These are phyloP conservation scores for Triops longicaudatus DNA, from an alignment of 1,140 invertebrate genomes.

Conservation along the genomic window DNA sequence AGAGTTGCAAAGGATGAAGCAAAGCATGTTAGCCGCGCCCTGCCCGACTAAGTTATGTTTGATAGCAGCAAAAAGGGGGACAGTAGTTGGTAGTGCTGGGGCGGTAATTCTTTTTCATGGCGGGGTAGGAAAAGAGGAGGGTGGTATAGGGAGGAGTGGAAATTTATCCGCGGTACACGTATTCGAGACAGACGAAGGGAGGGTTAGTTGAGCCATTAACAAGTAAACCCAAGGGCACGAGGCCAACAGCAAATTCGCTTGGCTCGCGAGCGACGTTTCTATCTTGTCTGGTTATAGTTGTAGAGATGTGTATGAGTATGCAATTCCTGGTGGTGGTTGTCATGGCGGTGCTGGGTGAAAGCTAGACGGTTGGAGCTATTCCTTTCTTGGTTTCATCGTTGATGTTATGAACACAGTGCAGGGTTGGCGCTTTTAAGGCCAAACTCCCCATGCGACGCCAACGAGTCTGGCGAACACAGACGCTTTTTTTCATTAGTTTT, in stretches of 20 bases:
- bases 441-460: not conserved
- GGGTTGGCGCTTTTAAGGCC: not conserved
- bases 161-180: not conserved
- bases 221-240: not conserved
- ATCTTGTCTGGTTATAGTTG: not conserved
- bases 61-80: not conserved
- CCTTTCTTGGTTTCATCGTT: too few species aligned
- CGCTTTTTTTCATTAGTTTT: not conserved
- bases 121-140: not conserved
- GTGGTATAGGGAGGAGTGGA: not conserved
- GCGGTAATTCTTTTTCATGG: too few species aligned
- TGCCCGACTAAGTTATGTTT: not conserved
- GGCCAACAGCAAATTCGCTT: constrained; percentile 10
- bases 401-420: too few species aligned
- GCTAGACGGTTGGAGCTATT: too few species aligned
- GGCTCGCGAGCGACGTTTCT: not conserved
- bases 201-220: constrained; percentile 5
- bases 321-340: too few species aligned
- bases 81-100: too few species aligned
- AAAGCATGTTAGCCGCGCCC: not conserved
- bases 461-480: not conserved
- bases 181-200: not conserved
- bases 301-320: too few species aligned
- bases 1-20: not conserved
- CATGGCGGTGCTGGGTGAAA: too few species aligned